phyloP scores from a whole-genome alignment of 2,797 vertebrate genomes.

The Acanthiza pusilla region DNA sequence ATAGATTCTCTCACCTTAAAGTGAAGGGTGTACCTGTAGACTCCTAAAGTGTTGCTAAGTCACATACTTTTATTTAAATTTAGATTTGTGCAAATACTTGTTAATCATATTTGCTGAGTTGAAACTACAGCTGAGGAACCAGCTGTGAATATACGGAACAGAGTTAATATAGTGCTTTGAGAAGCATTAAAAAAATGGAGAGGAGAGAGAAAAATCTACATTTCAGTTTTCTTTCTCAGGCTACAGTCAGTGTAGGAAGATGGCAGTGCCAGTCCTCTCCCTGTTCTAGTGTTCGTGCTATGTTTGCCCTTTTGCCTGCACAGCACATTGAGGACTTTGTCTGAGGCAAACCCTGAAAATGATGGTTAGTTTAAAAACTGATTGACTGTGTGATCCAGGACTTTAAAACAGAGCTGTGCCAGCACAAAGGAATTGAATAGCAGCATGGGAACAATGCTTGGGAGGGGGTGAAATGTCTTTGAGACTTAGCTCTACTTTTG shows the following conservation, averaged over 20 bases:
- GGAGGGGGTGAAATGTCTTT: neutral
- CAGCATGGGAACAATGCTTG: neutral
- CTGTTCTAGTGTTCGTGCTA: accelerated
- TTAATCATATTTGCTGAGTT: neutral
- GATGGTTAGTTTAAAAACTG: neutral
- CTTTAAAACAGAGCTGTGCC: neutral
- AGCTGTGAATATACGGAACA: neutral
- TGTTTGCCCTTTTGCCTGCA: neutral
- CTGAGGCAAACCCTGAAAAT: neutral
- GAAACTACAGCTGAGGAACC: neutral
- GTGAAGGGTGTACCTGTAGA: neutral
- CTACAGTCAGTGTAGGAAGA: neutral
- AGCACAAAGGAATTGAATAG: neutral
- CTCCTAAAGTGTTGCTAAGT: neutral
- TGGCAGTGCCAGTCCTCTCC: neutral
- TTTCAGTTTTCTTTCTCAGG: neutral
- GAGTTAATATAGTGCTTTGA: neutral
- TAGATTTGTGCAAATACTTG: neutral
- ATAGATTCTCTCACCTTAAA: neutral
- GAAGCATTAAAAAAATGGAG: neutral
- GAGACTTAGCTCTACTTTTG: neutral
- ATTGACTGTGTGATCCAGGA: neutral
- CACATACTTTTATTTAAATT: neutral
- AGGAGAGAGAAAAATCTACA: neutral
- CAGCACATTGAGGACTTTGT: neutral